Conservation (phyloP, 2,113 vertebrate species). For the Actinemys pallida region DNA sequence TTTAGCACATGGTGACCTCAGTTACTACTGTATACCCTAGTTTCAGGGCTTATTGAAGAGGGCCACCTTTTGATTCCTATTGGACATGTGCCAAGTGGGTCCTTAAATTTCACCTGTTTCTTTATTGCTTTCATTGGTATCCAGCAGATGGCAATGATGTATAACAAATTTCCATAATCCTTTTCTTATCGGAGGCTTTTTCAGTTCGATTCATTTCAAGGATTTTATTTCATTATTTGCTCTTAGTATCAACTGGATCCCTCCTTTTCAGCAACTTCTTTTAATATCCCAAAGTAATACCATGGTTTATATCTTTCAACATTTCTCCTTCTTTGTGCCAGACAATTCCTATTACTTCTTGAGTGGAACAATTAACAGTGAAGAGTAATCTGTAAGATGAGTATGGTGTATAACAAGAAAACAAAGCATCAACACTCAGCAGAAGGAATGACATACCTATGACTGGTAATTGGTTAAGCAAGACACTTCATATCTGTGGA, state of each 20-base stretch:
- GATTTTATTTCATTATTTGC: background rate
- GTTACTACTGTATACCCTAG: background rate
- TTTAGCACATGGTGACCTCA: background rate
- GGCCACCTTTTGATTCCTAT: background rate
- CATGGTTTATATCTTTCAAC: background rate
- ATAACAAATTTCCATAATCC: background rate
- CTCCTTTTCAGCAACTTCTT: background rate
- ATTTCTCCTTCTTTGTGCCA: background rate
- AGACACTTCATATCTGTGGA: too few relatives aligned
- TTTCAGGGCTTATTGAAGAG: background rate
- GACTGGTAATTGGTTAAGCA: too few relatives aligned
- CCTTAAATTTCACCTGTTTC: background rate
- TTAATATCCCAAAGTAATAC: background rate
- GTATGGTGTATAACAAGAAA: too few relatives aligned
- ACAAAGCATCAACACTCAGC: too few relatives aligned
- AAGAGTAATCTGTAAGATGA: too few relatives aligned
- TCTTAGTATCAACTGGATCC: background rate
- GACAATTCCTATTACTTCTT: background rate
- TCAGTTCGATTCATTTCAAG: background rate
- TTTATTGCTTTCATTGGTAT: background rate
- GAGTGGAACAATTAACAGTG: background rate
- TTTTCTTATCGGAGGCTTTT: background rate
- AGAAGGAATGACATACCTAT: too few relatives aligned
- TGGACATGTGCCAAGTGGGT: background rate
- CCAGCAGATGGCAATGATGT: background rate